These are phyloP conservation scores for Syrphus vitripennis DNA, from an alignment of 2,888 invertebrate species.

Conservation along the genomic window DNA sequence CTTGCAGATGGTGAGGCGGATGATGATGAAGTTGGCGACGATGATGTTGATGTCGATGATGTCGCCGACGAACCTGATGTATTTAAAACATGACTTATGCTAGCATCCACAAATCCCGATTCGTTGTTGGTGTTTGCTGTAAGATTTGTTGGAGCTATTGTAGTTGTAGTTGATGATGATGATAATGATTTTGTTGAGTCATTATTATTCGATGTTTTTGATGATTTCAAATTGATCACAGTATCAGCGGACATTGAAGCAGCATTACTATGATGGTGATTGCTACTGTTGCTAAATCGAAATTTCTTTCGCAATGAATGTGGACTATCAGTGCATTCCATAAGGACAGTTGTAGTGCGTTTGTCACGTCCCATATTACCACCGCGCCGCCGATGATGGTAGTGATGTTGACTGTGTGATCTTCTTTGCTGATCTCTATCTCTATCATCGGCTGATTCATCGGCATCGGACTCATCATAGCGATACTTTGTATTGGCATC, in stretches of 20 bases:
- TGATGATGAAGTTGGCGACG: conserved; percentile 72
- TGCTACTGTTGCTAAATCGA: conserved; percentile 77
- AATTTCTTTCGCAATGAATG: conserved; percentile 80
- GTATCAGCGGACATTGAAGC: conserved; percentile 18
- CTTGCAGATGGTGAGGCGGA: conserved; percentile 66
- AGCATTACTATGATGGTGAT: conserved; percentile 30
- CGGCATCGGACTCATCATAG: conserved; percentile 72
- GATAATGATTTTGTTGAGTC: conserved; percentile 58
- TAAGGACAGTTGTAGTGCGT: conserved; percentile 74
- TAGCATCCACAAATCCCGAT: conserved; percentile 80
- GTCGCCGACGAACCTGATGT: conserved; percentile 63
- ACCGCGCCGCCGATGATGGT: conserved; percentile 76
- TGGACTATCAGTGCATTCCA: conserved; percentile 76
- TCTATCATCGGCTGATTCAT: conserved; percentile 61
- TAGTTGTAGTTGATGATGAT: too few species aligned
- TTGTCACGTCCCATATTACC: conserved; percentile 74
- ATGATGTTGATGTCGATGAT: conserved; percentile 59
- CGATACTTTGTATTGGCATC: conserved; percentile 62
- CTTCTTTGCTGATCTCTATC: conserved; percentile 46
- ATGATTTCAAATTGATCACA: conserved; percentile 59
- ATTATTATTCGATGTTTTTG: conserved; percentile 57
- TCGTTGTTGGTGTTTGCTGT: conserved; percentile 75
- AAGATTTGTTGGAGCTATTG: conserved; percentile 13
- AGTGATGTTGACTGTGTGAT: conserved; percentile 73
- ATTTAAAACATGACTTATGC: conserved; percentile 75